These are phyloP conservation scores for Lycaon pictus DNA, from an alignment of 2,113 vertebrate genomes.

Conservation along the genomic window DNA sequence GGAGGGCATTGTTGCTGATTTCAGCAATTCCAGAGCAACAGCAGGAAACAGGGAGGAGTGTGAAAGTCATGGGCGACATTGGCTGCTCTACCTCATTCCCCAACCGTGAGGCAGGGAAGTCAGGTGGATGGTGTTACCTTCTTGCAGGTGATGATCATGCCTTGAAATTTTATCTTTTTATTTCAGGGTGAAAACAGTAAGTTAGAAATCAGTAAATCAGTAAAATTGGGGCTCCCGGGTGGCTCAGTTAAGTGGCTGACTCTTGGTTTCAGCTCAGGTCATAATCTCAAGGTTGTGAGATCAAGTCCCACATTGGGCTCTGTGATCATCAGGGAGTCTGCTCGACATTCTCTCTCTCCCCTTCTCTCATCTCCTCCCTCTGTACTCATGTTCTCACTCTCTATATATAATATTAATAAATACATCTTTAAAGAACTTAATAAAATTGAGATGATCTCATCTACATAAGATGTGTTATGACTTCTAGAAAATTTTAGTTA, in stretches of 20 bases:
- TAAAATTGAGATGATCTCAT: fast-evolving
- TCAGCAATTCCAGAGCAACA: slow-evolving; percentile 78
- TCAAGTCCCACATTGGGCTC: not conserved
- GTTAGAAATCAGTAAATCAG: fast-evolving
- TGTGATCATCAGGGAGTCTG: not conserved
- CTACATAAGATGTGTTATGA: not conserved
- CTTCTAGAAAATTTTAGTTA: not conserved
- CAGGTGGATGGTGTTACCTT: not conserved
- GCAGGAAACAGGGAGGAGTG: slow-evolving; percentile 55
- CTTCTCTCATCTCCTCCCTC: not conserved
- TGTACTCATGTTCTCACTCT: not conserved
- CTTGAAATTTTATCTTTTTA: not conserved
- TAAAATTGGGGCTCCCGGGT: not conserved
- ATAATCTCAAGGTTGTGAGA: not conserved
- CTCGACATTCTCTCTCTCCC: not conserved
- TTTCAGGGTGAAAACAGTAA: not conserved
- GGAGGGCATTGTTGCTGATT: slow-evolving; percentile 78
- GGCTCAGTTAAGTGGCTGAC: not conserved
- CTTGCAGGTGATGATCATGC: not conserved
- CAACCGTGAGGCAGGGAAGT: not conserved
- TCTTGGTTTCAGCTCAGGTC: not conserved
- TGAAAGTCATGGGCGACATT: slow-evolving; percentile 75
- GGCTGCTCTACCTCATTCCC: slow-evolving; percentile 61
- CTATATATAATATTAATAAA: not conserved
- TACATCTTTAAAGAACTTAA: fast-evolving